Base-by-base conservation (phyloP, 2,797 vertebrate genomes). In the Hoplostethus mediterraneus region DNA sequence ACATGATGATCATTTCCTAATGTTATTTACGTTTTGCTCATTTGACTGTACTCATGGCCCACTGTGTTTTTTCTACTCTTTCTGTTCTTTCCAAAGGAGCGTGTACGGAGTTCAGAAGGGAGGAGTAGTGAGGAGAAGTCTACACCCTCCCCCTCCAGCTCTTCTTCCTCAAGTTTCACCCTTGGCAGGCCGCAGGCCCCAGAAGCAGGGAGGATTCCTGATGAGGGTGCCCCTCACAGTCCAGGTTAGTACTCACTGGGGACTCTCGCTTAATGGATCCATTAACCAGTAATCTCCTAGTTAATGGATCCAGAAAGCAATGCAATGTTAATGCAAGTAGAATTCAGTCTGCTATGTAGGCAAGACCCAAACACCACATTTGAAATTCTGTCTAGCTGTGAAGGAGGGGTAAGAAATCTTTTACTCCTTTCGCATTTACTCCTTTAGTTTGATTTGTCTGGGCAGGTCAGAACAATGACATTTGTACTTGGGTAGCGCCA, bases 231-330 rank as follows among this genome's bases (percentile, higher is more conserved):
- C 8, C 33, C 84, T 42, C 71, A 76, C 5, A 90, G 71, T 78
- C 92, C 92, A 81, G 97, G 97, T 98, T 61, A 64, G 81, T 68
- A 17, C 57, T 40, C 45, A 11, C 30, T 4, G 54, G 56, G 13
- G 14, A 38, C 25, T 5, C 38, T 5, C 3, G 13, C 7, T 17
- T n/a, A 28, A 28, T 28, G 28, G 28, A 28, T 28, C 28, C 28
- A 28, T 28, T 28, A 28, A 28, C 28, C 28, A 28, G 28, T 2
- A 28, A 28, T 28, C 28, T 28, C 28, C 9, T 11, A 9, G 25
- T 25, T n/a, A 36, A 47, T 10, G 31, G 25, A 14, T 54, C 25
- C 25, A 25, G n/a, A 52, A n/a, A 47, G 16, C 30, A 57, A 17
- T 16, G 14, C 16, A 38, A 38, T 38, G n/a, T 16, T 9, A 42